Base-by-base conservation (phyloP, 2,888 invertebrate genomes). In the Calliopum simillimum region DNA sequence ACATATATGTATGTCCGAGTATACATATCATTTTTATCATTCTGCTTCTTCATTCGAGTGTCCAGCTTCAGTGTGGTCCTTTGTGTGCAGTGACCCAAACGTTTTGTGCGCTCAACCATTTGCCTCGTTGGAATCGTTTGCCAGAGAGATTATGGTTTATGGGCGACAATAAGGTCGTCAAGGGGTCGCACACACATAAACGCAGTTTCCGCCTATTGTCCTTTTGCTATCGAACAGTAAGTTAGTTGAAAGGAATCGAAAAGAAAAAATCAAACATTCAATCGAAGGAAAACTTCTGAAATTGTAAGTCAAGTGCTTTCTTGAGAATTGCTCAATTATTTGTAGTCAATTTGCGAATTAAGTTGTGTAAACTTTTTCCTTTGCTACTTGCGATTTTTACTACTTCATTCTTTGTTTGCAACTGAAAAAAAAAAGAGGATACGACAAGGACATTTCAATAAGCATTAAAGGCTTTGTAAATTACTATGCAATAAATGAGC, bases 121-220 rank as follows among this genome's bases (percentile, higher is more conserved):
- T 33, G 65, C 19, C 43, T 47, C 67, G 67, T 49, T 58, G 59
- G 8, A 59, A 58, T 58, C 66, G 41, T 67, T 41, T 33, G 33
- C 33, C 59, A 51, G 47, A 49, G 64, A 64, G 83, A 83, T 83
- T 83, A 83, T 83, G 80, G 79, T 84, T 83, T 83, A 83, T 81
- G 84, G 76, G 77, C 81, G 71, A 74, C 79, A 77, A 83, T 83
- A 84, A 84, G 84, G 82, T 84, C 83, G 82, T 84, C 82, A 81
- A 81, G 81, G 76, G 82, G 83, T 83, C 82, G 66, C 44, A 69
- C 64, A 69, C 49, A 70, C 41, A 16, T 53, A 70, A 51, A 73
- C 63, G 63, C 61, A 68, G 67, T 53, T 21, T 71, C 67, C 70
- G 70, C 67, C 70, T 67, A 58, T 67, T 71, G 69, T 64, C 49